A percentile compares a stretch with the other conserved stretches of the same genome.
Evolutionary conservation across 2,113 vertebrate species (phyloP).

Genomic region (Vulpes ferrilata): DNA sequence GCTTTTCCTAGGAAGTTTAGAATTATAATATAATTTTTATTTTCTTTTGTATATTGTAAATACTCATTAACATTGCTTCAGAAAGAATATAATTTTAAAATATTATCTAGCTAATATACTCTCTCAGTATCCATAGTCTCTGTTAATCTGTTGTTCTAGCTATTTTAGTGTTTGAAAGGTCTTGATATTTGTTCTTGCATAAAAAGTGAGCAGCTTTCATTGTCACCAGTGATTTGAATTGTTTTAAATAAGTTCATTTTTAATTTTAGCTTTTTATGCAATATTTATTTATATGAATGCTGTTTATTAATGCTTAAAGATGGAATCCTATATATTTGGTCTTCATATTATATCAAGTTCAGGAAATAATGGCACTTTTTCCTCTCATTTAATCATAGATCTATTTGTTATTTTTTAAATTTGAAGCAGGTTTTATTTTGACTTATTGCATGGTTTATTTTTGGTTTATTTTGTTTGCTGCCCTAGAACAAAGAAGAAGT

Average conservation of each 20-base stretch:
- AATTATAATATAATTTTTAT: not conserved
- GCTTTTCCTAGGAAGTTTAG: not conserved
- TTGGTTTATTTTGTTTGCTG: conserved; percentile 29
- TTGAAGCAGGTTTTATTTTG: not conserved
- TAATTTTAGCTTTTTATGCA: not conserved
- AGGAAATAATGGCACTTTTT: not conserved
- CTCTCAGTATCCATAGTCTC: not conserved
- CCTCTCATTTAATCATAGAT: not conserved
- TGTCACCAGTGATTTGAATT: not conserved
- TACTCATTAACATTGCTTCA: conserved; percentile 39
- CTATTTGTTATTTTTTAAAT: not conserved
- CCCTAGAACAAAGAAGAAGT: conserved; percentile 97
- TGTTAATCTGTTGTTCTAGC: not conserved
- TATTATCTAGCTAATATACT: not conserved
- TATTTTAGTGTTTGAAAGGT: not conserved
- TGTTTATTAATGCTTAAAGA: not conserved
- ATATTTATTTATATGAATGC: not conserved
- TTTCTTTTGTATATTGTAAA: not conserved
- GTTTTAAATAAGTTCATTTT: not conserved
- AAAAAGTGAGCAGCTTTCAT: not conserved
- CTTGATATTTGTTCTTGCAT: conserved; percentile 32
- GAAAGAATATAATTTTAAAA: not conserved
- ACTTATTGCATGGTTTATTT: not conserved
- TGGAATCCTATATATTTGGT: not conserved
- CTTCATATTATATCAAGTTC: not conserved